phyloP scores from a whole-genome alignment of 2,888 invertebrate species.

The Oxytorus armatus region DNA sequence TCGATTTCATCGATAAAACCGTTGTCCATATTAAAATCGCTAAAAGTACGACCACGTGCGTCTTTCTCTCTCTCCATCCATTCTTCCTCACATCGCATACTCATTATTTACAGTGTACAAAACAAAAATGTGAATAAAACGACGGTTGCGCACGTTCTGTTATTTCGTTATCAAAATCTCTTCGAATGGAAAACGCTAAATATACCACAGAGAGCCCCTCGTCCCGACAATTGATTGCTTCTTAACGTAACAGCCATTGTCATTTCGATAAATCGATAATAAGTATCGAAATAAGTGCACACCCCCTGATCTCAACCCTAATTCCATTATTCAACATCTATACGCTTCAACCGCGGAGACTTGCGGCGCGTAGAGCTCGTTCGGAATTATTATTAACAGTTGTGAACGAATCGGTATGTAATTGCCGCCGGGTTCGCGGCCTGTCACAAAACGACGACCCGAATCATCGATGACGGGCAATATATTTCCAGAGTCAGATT shows the following conservation, averaged over 20 bases:
- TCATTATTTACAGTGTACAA: constrained; percentile 76
- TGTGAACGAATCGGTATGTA: constrained; percentile 1
- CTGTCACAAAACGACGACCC: constrained; percentile 27
- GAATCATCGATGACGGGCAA: constrained; percentile 41
- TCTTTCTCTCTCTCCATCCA: constrained; percentile 65
- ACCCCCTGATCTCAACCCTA: constrained; percentile 10
- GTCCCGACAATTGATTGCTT: constrained; percentile 57
- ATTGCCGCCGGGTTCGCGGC: neutral
- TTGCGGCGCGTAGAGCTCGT: constrained; percentile 9
- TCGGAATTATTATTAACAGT: constrained; percentile 46
- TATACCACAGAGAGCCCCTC: constrained; percentile 25
- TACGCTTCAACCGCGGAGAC: constrained; percentile 7
- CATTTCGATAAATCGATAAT: constrained; percentile 47
- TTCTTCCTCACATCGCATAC: constrained; percentile 51
- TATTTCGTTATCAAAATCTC: constrained; percentile 71
- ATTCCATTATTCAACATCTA: constrained; percentile 40
- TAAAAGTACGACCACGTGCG: constrained; percentile 67
- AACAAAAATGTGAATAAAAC: constrained; percentile 64
- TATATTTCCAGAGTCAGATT: constrained; percentile 35
- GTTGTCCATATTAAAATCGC: constrained; percentile 60
- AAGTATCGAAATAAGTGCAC: constrained; percentile 57
- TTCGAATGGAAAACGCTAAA: constrained; percentile 52
- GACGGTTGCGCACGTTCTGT: constrained; percentile 60
- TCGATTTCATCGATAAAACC: constrained; percentile 55
- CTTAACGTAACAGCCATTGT: constrained; percentile 53